Conservation (phyloP, 2,888 invertebrate genomes). For the Noctua janthe region DNA sequence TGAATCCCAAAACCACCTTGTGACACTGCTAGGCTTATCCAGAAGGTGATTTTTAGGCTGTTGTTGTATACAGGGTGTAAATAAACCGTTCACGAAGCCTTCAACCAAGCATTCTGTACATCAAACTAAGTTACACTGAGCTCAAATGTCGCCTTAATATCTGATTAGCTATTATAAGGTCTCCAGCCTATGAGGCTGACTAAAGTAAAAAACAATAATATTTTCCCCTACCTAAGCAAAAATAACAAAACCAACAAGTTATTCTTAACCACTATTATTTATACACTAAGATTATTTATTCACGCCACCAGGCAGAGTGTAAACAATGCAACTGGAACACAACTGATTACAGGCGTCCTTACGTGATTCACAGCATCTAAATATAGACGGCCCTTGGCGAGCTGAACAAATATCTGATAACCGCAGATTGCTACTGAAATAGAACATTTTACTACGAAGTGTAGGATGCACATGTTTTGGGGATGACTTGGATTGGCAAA, state of each 20-base stretch:
- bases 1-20: too few relatives aligned
- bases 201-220: not conserved
- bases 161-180: not conserved
- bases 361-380: conserved; percentile 60
- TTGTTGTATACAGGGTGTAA: too few relatives aligned
- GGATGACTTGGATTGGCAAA: not conserved
- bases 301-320: conserved; percentile 17
- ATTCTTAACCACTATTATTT: conserved; percentile 31
- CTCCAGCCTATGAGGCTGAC: not conserved
- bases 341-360: conserved; percentile 59
- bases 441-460: conserved; percentile 46
- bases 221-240: not conserved
- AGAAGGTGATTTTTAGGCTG: too few relatives aligned
- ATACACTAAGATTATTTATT: conserved; percentile 41
- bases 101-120: too few relatives aligned
- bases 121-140: too few relatives aligned
- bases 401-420: conserved; percentile 57
- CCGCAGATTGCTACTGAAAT: conserved; percentile 60
- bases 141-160: not conserved
- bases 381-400: conserved; percentile 64
- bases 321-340: conserved; percentile 60
- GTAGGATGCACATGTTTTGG: conserved; percentile 22
- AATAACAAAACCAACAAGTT: conserved; percentile 26
- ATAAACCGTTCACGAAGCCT: too few relatives aligned
- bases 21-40: too few relatives aligned